Conservation (phyloP, 1,140 invertebrate species). For the Drosophila lowei region DNA sequence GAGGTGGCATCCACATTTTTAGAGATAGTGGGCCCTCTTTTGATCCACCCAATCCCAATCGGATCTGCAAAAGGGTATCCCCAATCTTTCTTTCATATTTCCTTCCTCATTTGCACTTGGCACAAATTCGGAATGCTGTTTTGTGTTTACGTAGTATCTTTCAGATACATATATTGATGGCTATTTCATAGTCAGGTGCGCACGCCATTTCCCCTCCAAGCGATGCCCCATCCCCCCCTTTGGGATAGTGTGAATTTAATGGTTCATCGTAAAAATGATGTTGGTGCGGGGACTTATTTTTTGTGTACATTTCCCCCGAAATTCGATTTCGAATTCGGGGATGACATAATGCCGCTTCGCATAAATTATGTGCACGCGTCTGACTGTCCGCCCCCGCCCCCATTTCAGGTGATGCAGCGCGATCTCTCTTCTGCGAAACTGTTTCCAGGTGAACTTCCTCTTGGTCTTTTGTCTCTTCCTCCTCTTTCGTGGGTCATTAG, state of each 20-base stretch:
- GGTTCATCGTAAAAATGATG: constrained; percentile 66
- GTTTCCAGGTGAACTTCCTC: constrained; percentile 33
- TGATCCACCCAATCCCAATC: no score
- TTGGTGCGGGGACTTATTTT: constrained; percentile 41
- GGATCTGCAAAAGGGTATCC: not conserved
- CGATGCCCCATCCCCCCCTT: not conserved
- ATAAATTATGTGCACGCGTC: constrained; percentile 60
- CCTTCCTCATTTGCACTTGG: constrained; percentile 71
- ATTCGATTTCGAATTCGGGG: constrained; percentile 11
- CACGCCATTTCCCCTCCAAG: constrained; percentile 32
- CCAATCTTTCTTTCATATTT: constrained; percentile 18
- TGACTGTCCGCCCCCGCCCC: not conserved
- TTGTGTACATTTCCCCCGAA: constrained; percentile 55
- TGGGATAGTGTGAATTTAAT: constrained; percentile 61
- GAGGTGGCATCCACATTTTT: no score
- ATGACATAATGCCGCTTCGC: constrained; percentile 69
- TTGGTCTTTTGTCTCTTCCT: not conserved
- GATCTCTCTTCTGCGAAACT: constrained; percentile 17
- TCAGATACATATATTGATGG: constrained; percentile 43
- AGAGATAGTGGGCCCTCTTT: no score
- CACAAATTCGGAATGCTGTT: constrained; percentile 66
- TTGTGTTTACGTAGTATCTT: constrained; percentile 57
- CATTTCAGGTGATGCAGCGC: not conserved
- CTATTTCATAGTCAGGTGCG: constrained; percentile 74
- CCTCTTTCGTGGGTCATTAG: constrained; percentile 31